Base-by-base conservation (phyloP, 1,140 invertebrate genomes). In the Lerema accius region DNA sequence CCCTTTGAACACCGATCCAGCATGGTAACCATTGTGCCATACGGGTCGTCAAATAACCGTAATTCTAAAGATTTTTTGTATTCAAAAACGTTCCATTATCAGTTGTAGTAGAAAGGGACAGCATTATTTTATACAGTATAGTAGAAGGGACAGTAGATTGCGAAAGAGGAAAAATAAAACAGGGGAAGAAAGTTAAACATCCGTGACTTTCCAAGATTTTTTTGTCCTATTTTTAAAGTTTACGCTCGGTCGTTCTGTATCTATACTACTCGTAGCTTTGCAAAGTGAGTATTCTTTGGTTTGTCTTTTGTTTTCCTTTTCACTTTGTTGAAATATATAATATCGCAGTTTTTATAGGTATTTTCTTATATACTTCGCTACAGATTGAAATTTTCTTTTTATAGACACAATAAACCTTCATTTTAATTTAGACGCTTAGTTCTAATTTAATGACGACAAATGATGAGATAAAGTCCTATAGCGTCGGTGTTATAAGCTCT, bases 121-220 rank as follows among this genome's bases (percentile, higher is more conserved):
- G 63, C 65, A 59, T 42, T 62, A 73, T 71, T 67, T 60, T 59
- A 61, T 67, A 68, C 13, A 42, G 42, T 15, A 26, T 62, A 67
- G 45, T 48, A 59, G 69, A 82, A 69, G 53, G 69, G 78, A 76
- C 63, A 71, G 62, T 58, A 55, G 62, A 79, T 67, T 74, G 77
- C 68, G 71, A 66, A 78, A 81, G 75, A 89, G 86, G 86, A 85
- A 86, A 86, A 90, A 89, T 89, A 89, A 90, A 89, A 88, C 83
- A 82, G 86, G 88, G 88, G 86, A 89, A 83, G 81, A 88, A 90
- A 90, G 88, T 90, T 90, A 90, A 90, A 85, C 88, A 85, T 87
- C 88, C 88, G 86, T 90, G 88, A 90, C 88, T 90, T 90, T 88
- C 86, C 82, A 87, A 89, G 85, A 84, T 86, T 90, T 90, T 88